These are phyloP conservation scores for Urophycis tenuis DNA, from an alignment of 2,797 vertebrate genomes.

Conservation along the genomic window DNA sequence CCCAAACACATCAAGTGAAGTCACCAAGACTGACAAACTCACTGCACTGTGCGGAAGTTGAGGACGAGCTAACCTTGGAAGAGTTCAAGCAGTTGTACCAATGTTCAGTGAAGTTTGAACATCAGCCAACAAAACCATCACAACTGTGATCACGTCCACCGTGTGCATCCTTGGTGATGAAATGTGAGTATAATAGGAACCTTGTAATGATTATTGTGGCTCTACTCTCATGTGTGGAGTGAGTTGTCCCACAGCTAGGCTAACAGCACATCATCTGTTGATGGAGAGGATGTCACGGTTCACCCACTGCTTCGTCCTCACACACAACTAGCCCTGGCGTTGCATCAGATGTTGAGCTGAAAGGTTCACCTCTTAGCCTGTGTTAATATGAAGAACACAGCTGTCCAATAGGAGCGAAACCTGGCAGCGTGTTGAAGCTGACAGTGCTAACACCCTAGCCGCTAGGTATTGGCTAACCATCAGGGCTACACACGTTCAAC, in stretches of 20 bases:
- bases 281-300: no score
- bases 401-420: no score
- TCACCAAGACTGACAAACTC: not conserved
- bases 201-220: no score
- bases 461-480: conserved; percentile 30
- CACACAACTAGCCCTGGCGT: no score
- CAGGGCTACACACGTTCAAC: conserved; percentile 15
- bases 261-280: no score
- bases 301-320: no score
- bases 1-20: no score
- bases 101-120: not conserved
- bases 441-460: conserved; percentile 36
- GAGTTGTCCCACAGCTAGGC: no score
- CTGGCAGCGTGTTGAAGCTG: conserved; percentile 13
- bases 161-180: not conserved
- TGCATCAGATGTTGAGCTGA: no score
- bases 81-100: not conserved
- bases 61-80: not conserved
- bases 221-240: no score
- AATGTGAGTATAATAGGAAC: no score
- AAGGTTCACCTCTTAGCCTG: no score
- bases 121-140: not conserved
- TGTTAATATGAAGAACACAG: not conserved
- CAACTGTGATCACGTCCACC: not conserved
- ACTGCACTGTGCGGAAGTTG: not conserved